Base-by-base conservation (phyloP, 2,797 vertebrate genomes). In the Euthynnus affinis region DNA sequence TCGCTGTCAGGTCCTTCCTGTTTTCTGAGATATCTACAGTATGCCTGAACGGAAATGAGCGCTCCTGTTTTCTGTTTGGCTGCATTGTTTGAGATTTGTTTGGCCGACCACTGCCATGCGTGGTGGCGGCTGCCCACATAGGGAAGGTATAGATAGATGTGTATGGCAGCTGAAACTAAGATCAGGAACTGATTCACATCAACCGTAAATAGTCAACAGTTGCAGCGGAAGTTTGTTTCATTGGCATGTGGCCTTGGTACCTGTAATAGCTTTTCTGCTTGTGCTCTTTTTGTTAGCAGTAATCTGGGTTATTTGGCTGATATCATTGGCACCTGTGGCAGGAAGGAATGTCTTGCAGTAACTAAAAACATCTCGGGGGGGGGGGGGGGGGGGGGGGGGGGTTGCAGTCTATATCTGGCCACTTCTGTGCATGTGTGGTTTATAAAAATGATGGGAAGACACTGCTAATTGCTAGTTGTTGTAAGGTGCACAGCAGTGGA, bases 1-100 rank as follows among this genome's bases (percentile, higher is more conserved):
- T 62, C 49, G 9, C 72, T 71, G 69, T 84, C 44, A 49, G 75
- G 76, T 75, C 82, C 88, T 93, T 94, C 92, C 91, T 93, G 91
- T 92, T 92, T 93, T 91, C 88, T 85, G 79, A 89, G 69, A 76
- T 53, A 49, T 86, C 86, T 87, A 84, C 53, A 57, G 74, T 20
- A 10, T 49, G 83, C 67, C 81, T 74, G 17, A 85, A 51, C 51
- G 65, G 85, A 92, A 89, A 80, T 27, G 4, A 79, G 68, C 4
- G n/a, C 78, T 74, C 73, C 71, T 87, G 73, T 86, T 86, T 84
- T 74, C 34, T 76, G 22, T 80, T 71, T 20, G 13, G 18, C 53
- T 17, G 58, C 65, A 76, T 85, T 85, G 82, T 92, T 76, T 20
- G 13, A 71, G 48, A 40, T 70, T 65, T 15, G 14, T 34, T 15